These are phyloP conservation scores for Cebidichthys violaceus DNA, from an alignment of 2,113 vertebrate species.

Conservation along the genomic window DNA sequence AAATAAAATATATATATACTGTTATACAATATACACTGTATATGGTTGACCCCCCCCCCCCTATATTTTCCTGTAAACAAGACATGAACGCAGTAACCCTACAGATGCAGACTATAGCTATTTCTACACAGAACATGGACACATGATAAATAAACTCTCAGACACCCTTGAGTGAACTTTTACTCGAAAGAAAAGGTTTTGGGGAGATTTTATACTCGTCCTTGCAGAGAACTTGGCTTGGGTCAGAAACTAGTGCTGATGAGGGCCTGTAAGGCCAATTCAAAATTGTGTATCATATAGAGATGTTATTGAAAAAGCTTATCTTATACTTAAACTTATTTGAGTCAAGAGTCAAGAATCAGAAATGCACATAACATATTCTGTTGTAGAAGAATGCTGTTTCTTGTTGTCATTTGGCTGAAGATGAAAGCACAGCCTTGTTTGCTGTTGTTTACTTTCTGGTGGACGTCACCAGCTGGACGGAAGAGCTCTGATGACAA, in stretches of 20 bases:
- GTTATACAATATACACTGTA: not conserved
- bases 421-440: constrained; percentile 21
- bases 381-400: not conserved
- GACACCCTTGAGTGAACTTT: not conserved
- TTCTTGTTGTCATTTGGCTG: constrained; percentile 23
- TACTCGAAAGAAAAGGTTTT: not conserved
- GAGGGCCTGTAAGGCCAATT: not conserved
- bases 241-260: not conserved
- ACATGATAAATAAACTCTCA: not conserved
- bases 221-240: not conserved
- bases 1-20: not conserved
- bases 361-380: constrained; percentile 10
- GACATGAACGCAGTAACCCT: not conserved
- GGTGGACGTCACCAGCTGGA: constrained; percentile 13
- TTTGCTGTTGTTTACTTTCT: constrained; percentile 47
- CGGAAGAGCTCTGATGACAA: constrained; percentile 1
- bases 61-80: not conserved
- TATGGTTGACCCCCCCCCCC: not conserved
- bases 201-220: not conserved
- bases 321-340: not conserved
- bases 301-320: not conserved
- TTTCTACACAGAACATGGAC: not conserved
- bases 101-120: not conserved
- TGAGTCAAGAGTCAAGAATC: constrained; percentile 3
- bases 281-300: not conserved